These are phyloP conservation scores for Rhizoglyphus robini DNA, from an alignment of 1,140 invertebrate species.

Conservation along the genomic window DNA sequence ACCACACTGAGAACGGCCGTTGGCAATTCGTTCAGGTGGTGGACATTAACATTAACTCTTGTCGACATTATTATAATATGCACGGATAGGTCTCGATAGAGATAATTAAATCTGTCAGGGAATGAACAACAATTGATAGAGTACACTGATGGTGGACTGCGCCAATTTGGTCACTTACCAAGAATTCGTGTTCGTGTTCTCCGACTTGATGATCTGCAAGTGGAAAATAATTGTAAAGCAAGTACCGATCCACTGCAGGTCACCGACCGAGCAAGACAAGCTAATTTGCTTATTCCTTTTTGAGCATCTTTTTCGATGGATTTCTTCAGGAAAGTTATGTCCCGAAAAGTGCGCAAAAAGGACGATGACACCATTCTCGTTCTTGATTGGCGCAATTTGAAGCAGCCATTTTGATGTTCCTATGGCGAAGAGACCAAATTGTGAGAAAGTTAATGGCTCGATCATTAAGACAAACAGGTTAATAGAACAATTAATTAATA, in stretches of 20 bases:
- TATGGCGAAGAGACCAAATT: conserved; percentile 39
- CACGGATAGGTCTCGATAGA: too few species aligned
- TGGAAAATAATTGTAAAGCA: conserved; percentile 77
- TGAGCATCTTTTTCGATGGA: conserved; percentile 73
- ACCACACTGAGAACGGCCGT: too few species aligned
- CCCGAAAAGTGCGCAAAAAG: conserved; percentile 84
- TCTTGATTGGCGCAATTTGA: conserved; percentile 92
- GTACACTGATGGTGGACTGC: too few species aligned
- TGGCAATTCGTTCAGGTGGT: background rate
- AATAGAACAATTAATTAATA: background rate
- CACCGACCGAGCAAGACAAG: conserved; percentile 85
- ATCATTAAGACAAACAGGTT: background rate
- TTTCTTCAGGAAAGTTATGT: conserved; percentile 87
- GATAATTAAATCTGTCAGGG: too few species aligned
- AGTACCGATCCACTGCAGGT: conserved; percentile 81
- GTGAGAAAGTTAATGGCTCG: background rate
- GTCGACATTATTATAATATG: too few species aligned
- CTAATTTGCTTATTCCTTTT: conserved; percentile 82
- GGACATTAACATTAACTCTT: background rate
- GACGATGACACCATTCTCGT: conserved; percentile 87
- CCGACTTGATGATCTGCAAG: conserved; percentile 65
- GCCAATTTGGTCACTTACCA: conserved; percentile 57
- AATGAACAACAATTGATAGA: too few species aligned
- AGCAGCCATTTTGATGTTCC: conserved; percentile 98
- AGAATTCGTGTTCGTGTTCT: conserved; percentile 62